Percentiles rank a stretch among this genome's conserved stretches.
Evolutionary conservation across 1,140 invertebrate species (phyloP).

Genomic region (Atta texana): DNA sequence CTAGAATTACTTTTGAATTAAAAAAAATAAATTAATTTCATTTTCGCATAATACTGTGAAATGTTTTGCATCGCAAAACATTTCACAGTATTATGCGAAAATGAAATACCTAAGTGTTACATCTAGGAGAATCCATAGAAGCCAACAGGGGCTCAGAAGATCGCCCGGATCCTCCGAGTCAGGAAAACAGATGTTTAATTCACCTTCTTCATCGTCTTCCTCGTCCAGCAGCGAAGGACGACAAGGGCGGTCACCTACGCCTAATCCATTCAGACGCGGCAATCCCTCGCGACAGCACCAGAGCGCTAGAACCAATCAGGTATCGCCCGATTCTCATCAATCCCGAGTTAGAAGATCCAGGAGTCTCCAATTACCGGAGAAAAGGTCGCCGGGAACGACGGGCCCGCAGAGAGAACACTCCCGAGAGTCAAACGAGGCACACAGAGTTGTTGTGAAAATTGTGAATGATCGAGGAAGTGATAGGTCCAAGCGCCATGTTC

Average conservation of each 20-base stretch:
- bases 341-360: slow-evolving; percentile 86
- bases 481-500: slow-evolving; percentile 76
- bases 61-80: not conserved
- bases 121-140: slow-evolving; percentile 74
- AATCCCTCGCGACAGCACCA: slow-evolving; percentile 79
- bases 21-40: slow-evolving; percentile 2
- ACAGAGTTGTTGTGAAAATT: slow-evolving; percentile 84
- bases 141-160: slow-evolving; percentile 81
- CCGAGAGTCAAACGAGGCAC: slow-evolving; percentile 81
- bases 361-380: slow-evolving; percentile 87
- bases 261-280: slow-evolving; percentile 80
- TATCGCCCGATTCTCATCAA: slow-evolving; percentile 83
- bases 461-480: slow-evolving; percentile 77
- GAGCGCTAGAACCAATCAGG: slow-evolving; percentile 79
- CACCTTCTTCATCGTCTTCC: slow-evolving; percentile 85
- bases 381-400: slow-evolving; percentile 82
- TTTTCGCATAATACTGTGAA: no score
- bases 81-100: not conserved
- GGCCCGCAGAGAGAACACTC: slow-evolving; percentile 79
- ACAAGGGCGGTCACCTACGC: slow-evolving; percentile 81
- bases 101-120: slow-evolving; percentile 16
- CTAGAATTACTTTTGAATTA: not conserved
- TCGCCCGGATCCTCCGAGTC: slow-evolving; percentile 85
- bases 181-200: slow-evolving; percentile 84
- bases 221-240: slow-evolving; percentile 84